These are phyloP conservation scores for Gadopsis bispinosus DNA, from an alignment of 2,797 vertebrate species.

Conservation along the genomic window DNA sequence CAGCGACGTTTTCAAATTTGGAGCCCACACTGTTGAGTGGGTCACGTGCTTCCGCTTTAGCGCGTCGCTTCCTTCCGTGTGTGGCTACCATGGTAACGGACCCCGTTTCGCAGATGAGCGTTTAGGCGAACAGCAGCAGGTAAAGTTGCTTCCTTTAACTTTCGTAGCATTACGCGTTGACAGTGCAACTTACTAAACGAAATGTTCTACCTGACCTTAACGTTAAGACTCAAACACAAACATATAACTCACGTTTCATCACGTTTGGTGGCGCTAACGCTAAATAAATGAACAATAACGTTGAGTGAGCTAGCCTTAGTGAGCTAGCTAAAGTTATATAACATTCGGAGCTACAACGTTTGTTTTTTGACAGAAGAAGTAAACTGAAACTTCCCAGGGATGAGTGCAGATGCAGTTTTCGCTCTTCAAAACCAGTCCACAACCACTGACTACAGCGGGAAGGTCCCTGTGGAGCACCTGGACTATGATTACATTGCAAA, in stretches of 20 bases:
- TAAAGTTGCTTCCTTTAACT: constrained; percentile 5
- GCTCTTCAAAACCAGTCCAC: constrained; percentile 31
- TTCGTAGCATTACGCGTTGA: background rate
- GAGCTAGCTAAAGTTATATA: no score
- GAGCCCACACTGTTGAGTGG: constrained; percentile 47
- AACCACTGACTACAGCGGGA: background rate
- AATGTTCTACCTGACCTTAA: background rate
- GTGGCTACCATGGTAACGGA: constrained; percentile 62
- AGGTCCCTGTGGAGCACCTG: constrained; percentile 84
- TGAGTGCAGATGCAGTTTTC: constrained; percentile 67
- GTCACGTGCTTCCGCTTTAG: constrained; percentile 68
- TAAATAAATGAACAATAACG: background rate
- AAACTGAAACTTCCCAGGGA: constrained; percentile 33
- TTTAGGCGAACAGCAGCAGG: constrained; percentile 30
- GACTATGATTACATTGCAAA: constrained; percentile 84
- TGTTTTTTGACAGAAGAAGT: background rate
- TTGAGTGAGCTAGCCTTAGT: background rate
- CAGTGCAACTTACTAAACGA: background rate
- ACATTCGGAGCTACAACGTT: background rate
- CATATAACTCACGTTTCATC: background rate
- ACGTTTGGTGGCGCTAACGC: background rate
- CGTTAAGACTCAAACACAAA: background rate
- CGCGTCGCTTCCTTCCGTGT: background rate
- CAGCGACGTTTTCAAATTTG: constrained; percentile 78
- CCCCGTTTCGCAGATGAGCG: rapidly evolving